These are phyloP conservation scores for Monochamus alternatus DNA, from an alignment of 2,888 invertebrate genomes.

Conservation along the genomic window DNA sequence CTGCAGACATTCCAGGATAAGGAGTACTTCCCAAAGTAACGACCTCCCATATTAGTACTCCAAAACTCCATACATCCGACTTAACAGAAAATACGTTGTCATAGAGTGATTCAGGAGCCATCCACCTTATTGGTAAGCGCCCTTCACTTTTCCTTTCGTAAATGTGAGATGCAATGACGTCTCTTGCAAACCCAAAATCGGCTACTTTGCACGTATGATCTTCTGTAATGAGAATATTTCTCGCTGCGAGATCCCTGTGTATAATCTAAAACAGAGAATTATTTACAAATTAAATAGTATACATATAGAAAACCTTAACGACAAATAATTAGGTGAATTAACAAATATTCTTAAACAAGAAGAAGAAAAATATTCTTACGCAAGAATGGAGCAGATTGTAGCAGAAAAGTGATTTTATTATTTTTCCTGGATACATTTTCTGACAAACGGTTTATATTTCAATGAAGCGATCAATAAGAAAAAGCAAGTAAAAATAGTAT, in stretches of 20 bases:
- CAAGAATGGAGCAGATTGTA: too few relatives aligned
- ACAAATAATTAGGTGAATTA: too few relatives aligned
- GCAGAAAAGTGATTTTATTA: too few relatives aligned
- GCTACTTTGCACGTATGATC: constrained; percentile 93
- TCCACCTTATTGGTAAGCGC: constrained; percentile 84
- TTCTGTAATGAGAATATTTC: constrained; percentile 90
- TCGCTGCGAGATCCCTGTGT: constrained; percentile 91
- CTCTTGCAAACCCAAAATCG: constrained; percentile 94
- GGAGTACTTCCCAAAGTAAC: constrained; percentile 96
- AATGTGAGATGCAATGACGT: constrained; percentile 90
- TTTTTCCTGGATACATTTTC: too few relatives aligned
- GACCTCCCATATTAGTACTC: constrained; percentile 96
- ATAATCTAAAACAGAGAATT: constrained; percentile 77
- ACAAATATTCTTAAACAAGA: too few relatives aligned
- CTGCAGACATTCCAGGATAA: constrained; percentile 93
- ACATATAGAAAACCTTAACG: too few relatives aligned
- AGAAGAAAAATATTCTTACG: too few relatives aligned
- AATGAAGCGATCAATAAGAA: too few relatives aligned
- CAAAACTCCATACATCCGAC: constrained; percentile 97
- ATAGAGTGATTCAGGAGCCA: constrained; percentile 96
- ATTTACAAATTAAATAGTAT: too few relatives aligned
- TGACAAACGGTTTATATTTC: too few relatives aligned
- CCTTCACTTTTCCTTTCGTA: constrained; percentile 90
- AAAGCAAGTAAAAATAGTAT: too few relatives aligned
- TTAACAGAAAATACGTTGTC: constrained; percentile 95